Percentiles rank a stretch among this genome's conserved stretches.
phyloP scores from a whole-genome alignment of 2,797 vertebrate genomes.

The Sebastes alutus region DNA sequence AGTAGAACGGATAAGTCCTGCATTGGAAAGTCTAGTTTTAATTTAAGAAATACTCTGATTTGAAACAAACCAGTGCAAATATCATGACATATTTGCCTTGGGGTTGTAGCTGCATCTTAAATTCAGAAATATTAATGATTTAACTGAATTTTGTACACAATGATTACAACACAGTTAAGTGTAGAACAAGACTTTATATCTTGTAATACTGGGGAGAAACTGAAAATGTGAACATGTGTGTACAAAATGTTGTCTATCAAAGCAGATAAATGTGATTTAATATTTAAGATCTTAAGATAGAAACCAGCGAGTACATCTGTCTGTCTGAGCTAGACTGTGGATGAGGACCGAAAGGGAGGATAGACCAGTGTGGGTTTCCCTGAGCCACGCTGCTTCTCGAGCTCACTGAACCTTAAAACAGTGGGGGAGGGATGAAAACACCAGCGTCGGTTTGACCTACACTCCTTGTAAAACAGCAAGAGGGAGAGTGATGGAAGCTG shows the following conservation, averaged over 20 bases:
- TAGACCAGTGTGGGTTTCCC: background rate
- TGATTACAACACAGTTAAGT: background rate
- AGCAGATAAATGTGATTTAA: background rate
- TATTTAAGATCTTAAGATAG: background rate
- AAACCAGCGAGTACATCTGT: background rate
- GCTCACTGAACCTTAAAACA: background rate
- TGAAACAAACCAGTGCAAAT: background rate
- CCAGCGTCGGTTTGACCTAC: conserved; percentile 8
- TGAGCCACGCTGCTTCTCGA: background rate
- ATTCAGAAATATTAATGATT: background rate
- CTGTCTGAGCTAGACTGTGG: background rate
- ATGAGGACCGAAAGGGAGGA: background rate
- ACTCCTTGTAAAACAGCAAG: background rate
- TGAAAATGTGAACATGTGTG: background rate
- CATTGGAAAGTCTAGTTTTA: no score
- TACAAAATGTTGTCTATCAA: background rate
- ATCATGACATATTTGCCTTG: background rate
- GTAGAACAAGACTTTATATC: no score
- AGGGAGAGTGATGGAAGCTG: background rate
- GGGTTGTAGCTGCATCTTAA: background rate
- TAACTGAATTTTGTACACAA: background rate
- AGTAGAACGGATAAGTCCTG: background rate
- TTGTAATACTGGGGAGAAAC: background rate
- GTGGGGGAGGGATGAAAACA: background rate
- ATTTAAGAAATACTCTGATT: background rate